Percentiles rank a stretch among this genome's conserved stretches.
Evolutionary conservation across 1,140 invertebrate species (phyloP).

Genomic region (Dendrolimus kikuchii): DNA sequence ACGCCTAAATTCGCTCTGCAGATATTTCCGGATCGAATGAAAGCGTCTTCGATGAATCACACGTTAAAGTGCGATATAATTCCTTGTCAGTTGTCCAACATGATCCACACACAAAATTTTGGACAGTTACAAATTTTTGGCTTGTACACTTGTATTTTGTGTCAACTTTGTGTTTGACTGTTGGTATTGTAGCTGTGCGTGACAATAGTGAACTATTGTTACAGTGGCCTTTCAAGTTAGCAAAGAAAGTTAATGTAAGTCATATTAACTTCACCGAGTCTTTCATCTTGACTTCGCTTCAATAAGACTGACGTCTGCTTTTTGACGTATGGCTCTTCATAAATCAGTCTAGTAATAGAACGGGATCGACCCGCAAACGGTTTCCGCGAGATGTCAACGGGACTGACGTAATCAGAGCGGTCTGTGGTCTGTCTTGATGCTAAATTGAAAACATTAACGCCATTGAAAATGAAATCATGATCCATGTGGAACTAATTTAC

Average conservation of each 20-base stretch:
- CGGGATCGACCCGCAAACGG: constrained; percentile 34
- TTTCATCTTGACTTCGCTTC: constrained; percentile 18
- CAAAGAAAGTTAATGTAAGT: constrained; percentile 5
- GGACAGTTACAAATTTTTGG: constrained; percentile 51
- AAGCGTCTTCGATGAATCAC: constrained; percentile 61
- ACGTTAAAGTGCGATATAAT: constrained; percentile 50
- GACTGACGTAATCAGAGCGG: constrained; percentile 44
- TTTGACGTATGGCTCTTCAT: constrained; percentile 23
- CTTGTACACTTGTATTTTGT: constrained; percentile 3
- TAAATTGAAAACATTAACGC: constrained; percentile 59
- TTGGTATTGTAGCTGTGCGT: no score
- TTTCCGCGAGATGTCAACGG: constrained; percentile 38
- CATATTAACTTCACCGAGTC: constrained; percentile 27
- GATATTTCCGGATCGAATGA: constrained; percentile 64
- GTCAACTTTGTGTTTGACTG: constrained; percentile 2
- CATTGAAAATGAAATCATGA: constrained; percentile 24
- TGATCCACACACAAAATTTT: constrained; percentile 51
- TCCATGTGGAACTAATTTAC: no score
- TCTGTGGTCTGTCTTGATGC: constrained; percentile 46
- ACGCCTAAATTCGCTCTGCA: constrained; percentile 54
- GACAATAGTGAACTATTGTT: background rate
- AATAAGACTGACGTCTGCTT: constrained; percentile 26
- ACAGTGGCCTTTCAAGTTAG: background rate
- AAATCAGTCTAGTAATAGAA: constrained; percentile 38
- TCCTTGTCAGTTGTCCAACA: constrained; percentile 45